Evolutionary conservation across 2,113 vertebrate genomes (phyloP).

Genomic region (Dunckerocampus dactyliophorus): DNA sequence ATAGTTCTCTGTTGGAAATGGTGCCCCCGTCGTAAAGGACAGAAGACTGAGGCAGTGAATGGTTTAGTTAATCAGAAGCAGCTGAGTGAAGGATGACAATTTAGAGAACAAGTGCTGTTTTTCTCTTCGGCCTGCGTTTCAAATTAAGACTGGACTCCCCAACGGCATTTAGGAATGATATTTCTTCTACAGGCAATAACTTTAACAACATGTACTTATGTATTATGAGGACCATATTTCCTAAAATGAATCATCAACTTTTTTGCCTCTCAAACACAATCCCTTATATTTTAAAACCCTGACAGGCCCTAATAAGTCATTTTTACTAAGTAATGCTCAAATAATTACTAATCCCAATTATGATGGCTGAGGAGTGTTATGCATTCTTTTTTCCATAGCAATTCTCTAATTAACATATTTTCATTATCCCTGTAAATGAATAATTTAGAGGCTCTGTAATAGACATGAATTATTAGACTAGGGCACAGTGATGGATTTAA

Average conservation of each 20-base stretch:
- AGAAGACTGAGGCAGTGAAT: conserved; percentile 32
- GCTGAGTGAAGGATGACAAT: conserved; percentile 52
- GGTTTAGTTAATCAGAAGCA: conserved; percentile 63
- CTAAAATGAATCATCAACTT: conserved; percentile 58
- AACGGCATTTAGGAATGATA: background rate
- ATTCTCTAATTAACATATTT: conserved; percentile 86
- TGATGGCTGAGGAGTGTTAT: conserved; percentile 78
- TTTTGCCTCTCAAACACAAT: conserved; percentile 49
- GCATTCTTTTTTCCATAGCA: conserved; percentile 75
- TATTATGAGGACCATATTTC: conserved; percentile 18
- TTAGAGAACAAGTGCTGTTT: conserved; percentile 57
- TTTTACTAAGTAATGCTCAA: conserved; percentile 78
- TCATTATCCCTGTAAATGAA: conserved; percentile 84
- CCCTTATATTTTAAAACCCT: conserved; percentile 49
- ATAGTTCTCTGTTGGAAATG: conserved; percentile 66
- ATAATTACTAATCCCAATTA: conserved; percentile 85
- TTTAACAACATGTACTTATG: conserved; percentile 10
- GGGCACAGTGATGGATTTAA: conserved; percentile 73
- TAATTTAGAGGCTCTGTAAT: conserved; percentile 79
- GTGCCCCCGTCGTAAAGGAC: conserved; percentile 37
- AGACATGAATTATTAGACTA: conserved; percentile 76
- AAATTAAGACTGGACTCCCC: conserved; percentile 11
- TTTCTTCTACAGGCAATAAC: background rate
- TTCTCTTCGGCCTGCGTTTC: conserved; percentile 35
- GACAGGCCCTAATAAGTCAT: conserved; percentile 73